Percentiles rank a stretch among this genome's conserved stretches.
Evolutionary conservation across 2,888 invertebrate species (phyloP).

Genomic region (Alloscopus bannaensis): DNA sequence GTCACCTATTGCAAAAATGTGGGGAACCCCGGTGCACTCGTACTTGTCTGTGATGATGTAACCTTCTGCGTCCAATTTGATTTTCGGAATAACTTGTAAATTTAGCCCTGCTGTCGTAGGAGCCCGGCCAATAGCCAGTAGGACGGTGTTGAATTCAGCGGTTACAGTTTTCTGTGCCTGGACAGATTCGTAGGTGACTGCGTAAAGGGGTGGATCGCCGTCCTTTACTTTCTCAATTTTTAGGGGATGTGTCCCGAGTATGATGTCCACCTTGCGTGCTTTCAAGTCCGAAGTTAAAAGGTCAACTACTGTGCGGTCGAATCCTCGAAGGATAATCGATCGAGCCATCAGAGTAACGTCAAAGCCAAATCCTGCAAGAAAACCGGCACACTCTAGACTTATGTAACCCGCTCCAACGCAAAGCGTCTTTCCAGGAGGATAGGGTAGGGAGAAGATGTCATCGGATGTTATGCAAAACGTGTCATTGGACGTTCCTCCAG

Average conservation of each 20-base stretch:
- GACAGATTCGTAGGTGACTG: neutral
- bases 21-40: constrained; percentile 36
- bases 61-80: constrained; percentile 66
- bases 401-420: constrained; percentile 80
- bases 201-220: constrained; percentile 74
- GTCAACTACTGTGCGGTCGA: constrained; percentile 78
- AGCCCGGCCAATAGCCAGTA: constrained; percentile 79
- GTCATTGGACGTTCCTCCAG: constrained; percentile 75
- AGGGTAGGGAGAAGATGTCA: constrained; percentile 78
- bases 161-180: neutral
- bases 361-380: constrained; percentile 77
- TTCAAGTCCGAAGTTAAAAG: constrained; percentile 77
- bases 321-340: constrained; percentile 78
- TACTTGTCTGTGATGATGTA: constrained; percentile 38
- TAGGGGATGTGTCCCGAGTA: constrained; percentile 76
- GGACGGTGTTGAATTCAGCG: constrained; percentile 78
- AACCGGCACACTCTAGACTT: constrained; percentile 80
- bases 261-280: constrained; percentile 77
- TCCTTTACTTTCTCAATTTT: constrained; percentile 76
- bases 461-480: constrained; percentile 79
- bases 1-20: constrained; percentile 81
- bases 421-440: constrained; percentile 76
- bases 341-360: constrained; percentile 77
- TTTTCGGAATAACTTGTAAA: constrained; percentile 74
- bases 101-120: constrained; percentile 76